Percentiles rank a stretch among this genome's conserved stretches.
Conservation (phyloP, 2,888 invertebrate species). For the Anticlea derivata region DNA sequence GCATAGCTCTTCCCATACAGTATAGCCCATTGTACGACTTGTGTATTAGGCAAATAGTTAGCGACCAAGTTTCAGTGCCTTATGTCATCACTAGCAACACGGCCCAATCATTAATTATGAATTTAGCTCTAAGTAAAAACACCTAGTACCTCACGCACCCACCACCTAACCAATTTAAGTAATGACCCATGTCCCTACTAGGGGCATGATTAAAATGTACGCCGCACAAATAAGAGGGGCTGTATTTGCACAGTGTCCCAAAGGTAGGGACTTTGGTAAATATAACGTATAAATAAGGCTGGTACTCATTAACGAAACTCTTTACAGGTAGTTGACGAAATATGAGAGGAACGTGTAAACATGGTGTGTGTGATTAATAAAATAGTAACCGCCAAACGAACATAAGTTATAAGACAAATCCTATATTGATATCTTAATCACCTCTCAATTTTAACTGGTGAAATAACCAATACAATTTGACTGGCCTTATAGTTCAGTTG, state of each 20-base stretch:
- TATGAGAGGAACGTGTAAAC: conserved; percentile 38
- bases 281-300: conserved; percentile 37
- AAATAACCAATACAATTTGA: too few relatives aligned
- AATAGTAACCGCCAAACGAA: too few relatives aligned
- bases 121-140: background rate
- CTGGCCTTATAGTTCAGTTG: too few relatives aligned
- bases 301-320: conserved; percentile 37
- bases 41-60: too few relatives aligned
- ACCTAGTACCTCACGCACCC: background rate
- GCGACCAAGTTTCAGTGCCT: too few relatives aligned
- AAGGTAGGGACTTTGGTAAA: conserved; percentile 40
- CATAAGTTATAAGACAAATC: too few relatives aligned
- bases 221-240: conserved; percentile 60
- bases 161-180: conserved; percentile 47
- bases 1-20: too few relatives aligned
- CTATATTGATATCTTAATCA: too few relatives aligned
- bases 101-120: too few relatives aligned
- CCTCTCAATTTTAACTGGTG: too few relatives aligned
- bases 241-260: conserved; percentile 59
- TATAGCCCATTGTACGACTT: too few relatives aligned
- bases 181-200: conserved; percentile 45
- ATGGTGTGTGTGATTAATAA: conserved; percentile 19
- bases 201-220: conserved; percentile 65
- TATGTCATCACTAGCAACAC: too few relatives aligned
- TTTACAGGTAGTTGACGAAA: conserved; percentile 38